These are phyloP conservation scores for Scylla paramamosain DNA, from an alignment of 1,140 invertebrate species.

Conservation along the genomic window DNA sequence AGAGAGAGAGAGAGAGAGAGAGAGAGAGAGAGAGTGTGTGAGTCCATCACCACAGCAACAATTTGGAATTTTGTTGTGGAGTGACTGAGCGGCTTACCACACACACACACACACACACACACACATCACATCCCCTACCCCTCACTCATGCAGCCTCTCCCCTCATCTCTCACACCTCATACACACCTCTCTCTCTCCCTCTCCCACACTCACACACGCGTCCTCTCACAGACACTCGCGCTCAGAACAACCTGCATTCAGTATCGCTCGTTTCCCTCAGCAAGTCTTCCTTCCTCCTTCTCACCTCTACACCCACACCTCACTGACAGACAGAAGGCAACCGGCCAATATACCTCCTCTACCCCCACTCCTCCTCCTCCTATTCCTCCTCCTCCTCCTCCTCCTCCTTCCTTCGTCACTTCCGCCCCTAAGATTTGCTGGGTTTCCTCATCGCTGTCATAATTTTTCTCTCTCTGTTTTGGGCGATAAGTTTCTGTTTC, in stretches of 20 bases:
- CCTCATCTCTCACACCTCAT: neutral
- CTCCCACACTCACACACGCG: slow-evolving; percentile 23
- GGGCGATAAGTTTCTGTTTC: neutral
- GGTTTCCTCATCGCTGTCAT: neutral
- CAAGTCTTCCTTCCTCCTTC: neutral
- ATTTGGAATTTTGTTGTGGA: no score
- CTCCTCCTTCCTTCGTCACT: slow-evolving; percentile 9
- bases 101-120: slow-evolving; percentile 2
- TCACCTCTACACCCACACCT: neutral
- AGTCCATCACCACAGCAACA: no score
- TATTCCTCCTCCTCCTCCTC: slow-evolving; percentile 1
- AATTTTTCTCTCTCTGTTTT: neutral
- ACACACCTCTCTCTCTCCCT: slow-evolving; percentile 27
- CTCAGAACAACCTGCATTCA: neutral
- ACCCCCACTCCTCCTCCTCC: neutral
- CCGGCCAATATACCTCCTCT: neutral
- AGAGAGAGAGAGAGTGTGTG: no score
- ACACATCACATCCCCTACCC: neutral
- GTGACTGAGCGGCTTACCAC: neutral
- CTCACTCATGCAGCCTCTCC: neutral
- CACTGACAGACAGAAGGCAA: slow-evolving; percentile 11
- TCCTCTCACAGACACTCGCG: neutral
- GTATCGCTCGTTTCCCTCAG: neutral
- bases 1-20: no score
- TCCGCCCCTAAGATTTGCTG: neutral